phyloP scores from a whole-genome alignment of 2,888 invertebrate species.

The Pyrgus malvae region DNA sequence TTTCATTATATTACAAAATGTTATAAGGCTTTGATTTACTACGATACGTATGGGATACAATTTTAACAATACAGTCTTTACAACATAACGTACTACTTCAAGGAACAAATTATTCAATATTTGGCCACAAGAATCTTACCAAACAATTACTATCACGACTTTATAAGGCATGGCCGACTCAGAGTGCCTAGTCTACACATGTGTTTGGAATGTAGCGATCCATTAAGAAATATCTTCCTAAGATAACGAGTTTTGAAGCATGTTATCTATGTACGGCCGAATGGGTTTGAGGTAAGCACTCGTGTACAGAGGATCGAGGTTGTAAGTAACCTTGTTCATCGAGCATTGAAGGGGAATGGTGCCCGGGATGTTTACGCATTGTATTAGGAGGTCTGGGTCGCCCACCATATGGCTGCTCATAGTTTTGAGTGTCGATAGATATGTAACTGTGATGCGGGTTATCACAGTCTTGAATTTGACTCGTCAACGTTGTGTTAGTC shows the following conservation, averaged over 20 bases:
- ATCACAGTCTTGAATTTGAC: conserved; percentile 84
- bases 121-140: conserved; percentile 59
- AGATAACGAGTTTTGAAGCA: conserved; percentile 63
- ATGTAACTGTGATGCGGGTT: conserved; percentile 86
- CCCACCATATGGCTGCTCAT: conserved; percentile 74
- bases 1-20: conserved; percentile 22
- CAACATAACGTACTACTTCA: conserved; percentile 46
- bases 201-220: conserved; percentile 75
- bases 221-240: conserved; percentile 69
- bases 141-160: conserved; percentile 61
- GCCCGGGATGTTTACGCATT: conserved; percentile 69
- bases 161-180: conserved; percentile 68
- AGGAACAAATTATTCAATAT: conserved; percentile 59
- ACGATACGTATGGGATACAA: conserved; percentile 54
- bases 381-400: conserved; percentile 73
- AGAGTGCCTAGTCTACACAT: conserved; percentile 70
- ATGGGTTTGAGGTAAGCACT: conserved; percentile 77
- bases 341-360: conserved; percentile 71
- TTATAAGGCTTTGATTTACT: conserved; percentile 53
- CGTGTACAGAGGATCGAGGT: conserved; percentile 76
- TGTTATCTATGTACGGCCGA: conserved; percentile 71
- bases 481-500: conserved; percentile 83
- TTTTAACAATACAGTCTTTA: conserved; percentile 63
- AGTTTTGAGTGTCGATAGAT: conserved; percentile 83
- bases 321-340: conserved; percentile 80